Evolutionary conservation across 2,888 invertebrate species (phyloP).

Genomic region (Agriotes lineatus): DNA sequence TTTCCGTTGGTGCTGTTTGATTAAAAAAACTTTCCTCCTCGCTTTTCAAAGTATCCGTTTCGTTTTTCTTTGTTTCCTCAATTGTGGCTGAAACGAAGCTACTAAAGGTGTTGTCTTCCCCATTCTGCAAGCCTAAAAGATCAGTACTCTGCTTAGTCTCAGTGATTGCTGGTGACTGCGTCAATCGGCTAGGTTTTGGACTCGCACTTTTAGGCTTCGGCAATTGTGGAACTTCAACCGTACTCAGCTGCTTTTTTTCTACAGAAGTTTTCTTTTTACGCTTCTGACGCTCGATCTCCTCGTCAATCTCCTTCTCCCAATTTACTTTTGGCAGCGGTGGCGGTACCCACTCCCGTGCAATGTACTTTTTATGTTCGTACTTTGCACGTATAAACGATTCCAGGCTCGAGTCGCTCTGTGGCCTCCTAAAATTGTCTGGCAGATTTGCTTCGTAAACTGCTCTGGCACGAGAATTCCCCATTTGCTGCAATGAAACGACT

Average conservation of each 20-base stretch:
- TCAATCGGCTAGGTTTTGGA: conserved; percentile 67
- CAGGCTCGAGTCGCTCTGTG: conserved; percentile 92
- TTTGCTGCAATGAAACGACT: conserved; percentile 88
- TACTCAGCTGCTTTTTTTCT: conserved; percentile 64
- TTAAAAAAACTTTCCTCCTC: conserved; percentile 92
- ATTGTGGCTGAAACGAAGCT: conserved; percentile 78
- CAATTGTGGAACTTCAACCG: conserved; percentile 69
- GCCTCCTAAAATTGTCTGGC: conserved; percentile 94
- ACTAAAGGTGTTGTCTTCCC: conserved; percentile 78
- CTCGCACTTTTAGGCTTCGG: conserved; percentile 73
- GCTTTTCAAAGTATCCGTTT: conserved; percentile 70
- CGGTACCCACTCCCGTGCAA: conserved; percentile 97
- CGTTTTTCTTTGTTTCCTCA: conserved; percentile 61
- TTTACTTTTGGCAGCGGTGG: conserved; percentile 86
- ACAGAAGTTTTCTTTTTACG: conserved; percentile 79
- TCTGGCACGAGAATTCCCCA: conserved; percentile 97
- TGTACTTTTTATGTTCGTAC: conserved; percentile 98
- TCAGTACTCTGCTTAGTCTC: conserved; percentile 54
- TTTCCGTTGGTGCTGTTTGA: conserved; percentile 80
- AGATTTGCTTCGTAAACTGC: conserved; percentile 98
- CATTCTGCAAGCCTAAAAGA: conserved; percentile 63
- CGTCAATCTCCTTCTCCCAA: conserved; percentile 90
- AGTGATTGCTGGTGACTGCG: conserved; percentile 52
- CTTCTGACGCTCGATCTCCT: conserved; percentile 85
- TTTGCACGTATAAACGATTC: conserved; percentile 98